Evolutionary conservation across 2,888 invertebrate species (phyloP).

Genomic region (Parelbella ahira): DNA sequence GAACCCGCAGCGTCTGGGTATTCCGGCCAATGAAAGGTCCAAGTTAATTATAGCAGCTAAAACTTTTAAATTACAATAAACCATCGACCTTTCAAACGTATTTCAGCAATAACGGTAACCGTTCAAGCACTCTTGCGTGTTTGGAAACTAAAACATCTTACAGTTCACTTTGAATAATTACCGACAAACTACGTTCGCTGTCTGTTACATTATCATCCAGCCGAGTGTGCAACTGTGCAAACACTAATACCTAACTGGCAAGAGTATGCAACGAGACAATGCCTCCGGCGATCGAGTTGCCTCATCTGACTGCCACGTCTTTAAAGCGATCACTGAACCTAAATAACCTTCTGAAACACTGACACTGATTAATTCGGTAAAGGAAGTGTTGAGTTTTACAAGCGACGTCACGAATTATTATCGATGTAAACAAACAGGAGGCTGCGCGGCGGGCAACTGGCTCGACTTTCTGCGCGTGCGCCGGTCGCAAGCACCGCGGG

Average conservation of each 20-base stretch:
- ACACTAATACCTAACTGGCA: conserved; percentile 47
- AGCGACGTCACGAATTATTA: conserved; percentile 25
- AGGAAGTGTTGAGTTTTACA: conserved; percentile 11
- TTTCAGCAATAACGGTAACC: too few species aligned
- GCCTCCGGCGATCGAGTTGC: conserved; percentile 31
- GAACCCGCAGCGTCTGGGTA: conserved; percentile 13
- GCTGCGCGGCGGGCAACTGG: conserved; percentile 76
- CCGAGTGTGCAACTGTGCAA: conserved; percentile 51
- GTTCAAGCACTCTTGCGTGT: too few species aligned
- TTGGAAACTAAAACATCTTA: too few species aligned
- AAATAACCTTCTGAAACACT: conserved; percentile 15
- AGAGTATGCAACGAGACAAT: conserved; percentile 46
- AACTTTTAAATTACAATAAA: neutral
- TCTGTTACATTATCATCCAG: conserved; percentile 42
- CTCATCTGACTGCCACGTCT: conserved; percentile 26
- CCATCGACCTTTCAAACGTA: too few species aligned
- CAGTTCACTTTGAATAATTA: conserved; percentile 3
- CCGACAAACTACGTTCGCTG: conserved; percentile 31
- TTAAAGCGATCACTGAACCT: conserved; percentile 22
- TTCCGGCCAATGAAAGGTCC: too few species aligned
- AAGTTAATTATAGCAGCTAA: too few species aligned
- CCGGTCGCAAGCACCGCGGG: conserved; percentile 47
- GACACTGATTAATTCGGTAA: conserved; percentile 7
- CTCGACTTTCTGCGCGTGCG: conserved; percentile 69
- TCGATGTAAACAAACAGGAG: conserved; percentile 74